Evolutionary conservation across 2,113 vertebrate species (phyloP).

Genomic region (Eonycteris spelaea): DNA sequence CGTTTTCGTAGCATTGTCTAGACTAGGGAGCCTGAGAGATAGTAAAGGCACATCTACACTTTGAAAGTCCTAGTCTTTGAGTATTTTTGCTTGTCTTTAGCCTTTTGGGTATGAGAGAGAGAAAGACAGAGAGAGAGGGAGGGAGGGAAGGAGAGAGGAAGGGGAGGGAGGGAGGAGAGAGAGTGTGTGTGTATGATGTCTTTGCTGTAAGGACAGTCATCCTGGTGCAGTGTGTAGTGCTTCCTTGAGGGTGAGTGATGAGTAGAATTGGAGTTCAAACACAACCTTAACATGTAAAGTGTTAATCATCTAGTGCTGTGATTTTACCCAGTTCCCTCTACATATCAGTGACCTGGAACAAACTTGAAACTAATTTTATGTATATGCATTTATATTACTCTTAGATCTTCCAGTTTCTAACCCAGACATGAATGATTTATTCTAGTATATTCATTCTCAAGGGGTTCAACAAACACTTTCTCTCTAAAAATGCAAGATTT

Average conservation of each 20-base stretch:
- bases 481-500: neutral
- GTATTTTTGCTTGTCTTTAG: neutral
- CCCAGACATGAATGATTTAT: neutral
- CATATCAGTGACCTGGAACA: neutral
- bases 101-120: neutral
- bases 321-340: neutral
- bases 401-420: constrained; percentile 31
- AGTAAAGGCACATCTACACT: neutral
- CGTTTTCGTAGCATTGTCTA: neutral
- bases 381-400: neutral
- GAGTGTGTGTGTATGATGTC: neutral
- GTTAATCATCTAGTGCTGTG: neutral
- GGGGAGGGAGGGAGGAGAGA: too few relatives aligned
- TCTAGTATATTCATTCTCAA: neutral
- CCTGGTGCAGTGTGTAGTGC: neutral
- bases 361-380: neutral
- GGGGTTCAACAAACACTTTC: neutral
- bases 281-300: neutral
- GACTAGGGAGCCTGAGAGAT: neutral
- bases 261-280: neutral
- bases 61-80: neutral
- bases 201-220: neutral
- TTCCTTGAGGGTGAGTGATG: neutral
- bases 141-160: too few relatives aligned
- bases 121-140: too few relatives aligned